A percentile compares a stretch with the other conserved stretches of the same genome.
These are phyloP conservation scores for Selenia dentaria DNA, from an alignment of 2,888 invertebrate genomes.

Conservation along the genomic window DNA sequence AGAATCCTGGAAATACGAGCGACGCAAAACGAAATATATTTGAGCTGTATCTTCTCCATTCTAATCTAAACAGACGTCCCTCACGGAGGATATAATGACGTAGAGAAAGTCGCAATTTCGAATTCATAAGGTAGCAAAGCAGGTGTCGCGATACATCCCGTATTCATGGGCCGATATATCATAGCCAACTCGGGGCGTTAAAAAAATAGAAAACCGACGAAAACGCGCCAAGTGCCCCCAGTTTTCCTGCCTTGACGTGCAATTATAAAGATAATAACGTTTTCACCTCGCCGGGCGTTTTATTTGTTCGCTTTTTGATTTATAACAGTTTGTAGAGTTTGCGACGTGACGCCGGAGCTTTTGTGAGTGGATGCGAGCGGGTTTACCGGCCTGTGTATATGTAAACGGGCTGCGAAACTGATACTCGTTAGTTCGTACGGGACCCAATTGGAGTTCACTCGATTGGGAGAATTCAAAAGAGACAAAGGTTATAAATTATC, in stretches of 20 bases:
- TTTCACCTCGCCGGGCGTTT: constrained; percentile 77
- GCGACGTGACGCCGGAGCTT: constrained; percentile 34
- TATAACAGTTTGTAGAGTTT: constrained; percentile 67
- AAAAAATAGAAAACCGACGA: constrained; percentile 56
- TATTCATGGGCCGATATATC: constrained; percentile 83
- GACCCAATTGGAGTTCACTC: constrained; percentile 1
- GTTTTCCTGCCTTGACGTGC: constrained; percentile 78
- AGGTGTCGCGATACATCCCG: constrained; percentile 78
- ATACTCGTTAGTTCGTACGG: constrained; percentile 1
- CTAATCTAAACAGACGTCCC: constrained; percentile 33
- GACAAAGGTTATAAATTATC: constrained; percentile 54
- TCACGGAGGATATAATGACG: constrained; percentile 57
- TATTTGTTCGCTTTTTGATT: constrained; percentile 79
- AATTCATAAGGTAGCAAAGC: constrained; percentile 74
- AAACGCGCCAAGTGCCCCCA: constrained; percentile 53
- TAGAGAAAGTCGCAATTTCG: constrained; percentile 67
- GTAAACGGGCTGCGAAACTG: constrained; percentile 1
- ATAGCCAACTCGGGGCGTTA: constrained; percentile 52
- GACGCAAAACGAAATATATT: constrained; percentile 3
- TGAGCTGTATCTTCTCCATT: constrained; percentile 20
- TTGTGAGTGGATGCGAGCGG: constrained; percentile 10
- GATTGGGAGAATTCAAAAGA: constrained; percentile 28
- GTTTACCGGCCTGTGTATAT: constrained; percentile 3
- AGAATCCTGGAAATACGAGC: constrained; percentile 8
- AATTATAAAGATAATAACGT: constrained; percentile 85